A percentile compares a stretch with the other conserved stretches of the same genome.
Evolutionary conservation across 1,140 invertebrate species (phyloP).

Genomic region (Coboldia fuscipes): DNA sequence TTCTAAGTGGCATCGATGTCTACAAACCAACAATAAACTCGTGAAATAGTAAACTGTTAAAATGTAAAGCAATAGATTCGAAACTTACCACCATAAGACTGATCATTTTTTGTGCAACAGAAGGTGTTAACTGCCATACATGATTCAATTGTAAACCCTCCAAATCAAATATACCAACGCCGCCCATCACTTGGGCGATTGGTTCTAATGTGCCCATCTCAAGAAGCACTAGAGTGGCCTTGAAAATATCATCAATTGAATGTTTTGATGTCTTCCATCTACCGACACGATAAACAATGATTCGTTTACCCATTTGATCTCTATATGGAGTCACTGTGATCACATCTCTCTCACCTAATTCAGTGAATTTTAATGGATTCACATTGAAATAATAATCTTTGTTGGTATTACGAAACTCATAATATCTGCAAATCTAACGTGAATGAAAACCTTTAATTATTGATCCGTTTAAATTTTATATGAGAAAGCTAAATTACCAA

Average conservation of each 20-base stretch:
- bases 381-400: constrained; percentile 41
- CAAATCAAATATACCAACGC: constrained; percentile 49
- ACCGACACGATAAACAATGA: constrained; percentile 23
- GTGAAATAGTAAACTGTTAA: constrained; percentile 1
- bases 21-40: constrained; percentile 16
- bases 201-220: constrained; percentile 53
- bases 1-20: constrained; percentile 49
- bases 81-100: constrained; percentile 39
- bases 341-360: constrained; percentile 45
- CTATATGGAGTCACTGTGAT: constrained; percentile 48
- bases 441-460: background rate
- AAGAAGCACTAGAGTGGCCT: constrained; percentile 41
- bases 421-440: constrained; percentile 51
- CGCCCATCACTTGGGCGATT: constrained; percentile 49
- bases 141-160: constrained; percentile 44
- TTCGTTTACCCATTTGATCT: constrained; percentile 33
- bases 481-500: constrained; percentile 30
- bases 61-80: constrained; percentile 1
- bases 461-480: background rate
- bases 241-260: constrained; percentile 44
- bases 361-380: constrained; percentile 34
- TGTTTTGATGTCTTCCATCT: constrained; percentile 49
- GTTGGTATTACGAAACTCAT: constrained; percentile 49
- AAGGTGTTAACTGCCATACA: constrained; percentile 47
- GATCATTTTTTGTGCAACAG: constrained; percentile 35